Conservation (phyloP, 23 tunicate species). For the Ascidia mentula region DNA sequence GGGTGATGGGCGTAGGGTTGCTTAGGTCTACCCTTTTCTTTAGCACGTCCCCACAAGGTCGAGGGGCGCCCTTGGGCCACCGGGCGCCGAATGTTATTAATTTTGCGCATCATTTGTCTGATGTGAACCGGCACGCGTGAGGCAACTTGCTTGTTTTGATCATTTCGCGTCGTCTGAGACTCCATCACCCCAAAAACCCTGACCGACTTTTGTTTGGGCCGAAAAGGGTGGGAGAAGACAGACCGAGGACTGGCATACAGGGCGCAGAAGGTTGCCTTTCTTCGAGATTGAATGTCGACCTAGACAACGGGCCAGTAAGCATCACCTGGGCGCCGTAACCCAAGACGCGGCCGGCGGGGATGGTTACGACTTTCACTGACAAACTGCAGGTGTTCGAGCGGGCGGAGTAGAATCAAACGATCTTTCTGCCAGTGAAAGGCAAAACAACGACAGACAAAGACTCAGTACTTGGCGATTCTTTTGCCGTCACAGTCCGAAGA, state of each 20-base stretch:
- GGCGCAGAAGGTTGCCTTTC: neutral
- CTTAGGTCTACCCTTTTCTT: too few species aligned
- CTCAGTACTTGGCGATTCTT: neutral
- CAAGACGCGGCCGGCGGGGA: neutral
- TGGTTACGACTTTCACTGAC: neutral
- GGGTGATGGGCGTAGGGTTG: too few species aligned
- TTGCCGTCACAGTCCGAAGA: neutral
- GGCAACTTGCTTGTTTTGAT: conserved; percentile 8
- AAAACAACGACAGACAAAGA: neutral
- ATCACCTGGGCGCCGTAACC: conserved; percentile 1
- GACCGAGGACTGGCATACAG: neutral
- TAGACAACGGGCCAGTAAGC: conserved; percentile 7
- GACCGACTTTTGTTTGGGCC: neutral
- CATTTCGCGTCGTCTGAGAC: neutral
- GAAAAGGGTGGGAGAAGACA: neutral
- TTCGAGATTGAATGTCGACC: neutral
- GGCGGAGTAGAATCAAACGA: neutral
- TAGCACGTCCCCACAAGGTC: too few species aligned
- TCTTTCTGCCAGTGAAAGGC: neutral
- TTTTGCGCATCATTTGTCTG: neutral
- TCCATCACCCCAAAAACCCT: neutral
- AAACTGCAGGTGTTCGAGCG: neutral
- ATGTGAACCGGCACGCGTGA: conserved; percentile 10
- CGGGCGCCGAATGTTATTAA: conserved; percentile 2
- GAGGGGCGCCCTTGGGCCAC: too few species aligned